A percentile compares a stretch with the other conserved stretches of the same genome.
phyloP scores from a whole-genome alignment of 2,888 invertebrate genomes.

The Hipparchia semele region DNA sequence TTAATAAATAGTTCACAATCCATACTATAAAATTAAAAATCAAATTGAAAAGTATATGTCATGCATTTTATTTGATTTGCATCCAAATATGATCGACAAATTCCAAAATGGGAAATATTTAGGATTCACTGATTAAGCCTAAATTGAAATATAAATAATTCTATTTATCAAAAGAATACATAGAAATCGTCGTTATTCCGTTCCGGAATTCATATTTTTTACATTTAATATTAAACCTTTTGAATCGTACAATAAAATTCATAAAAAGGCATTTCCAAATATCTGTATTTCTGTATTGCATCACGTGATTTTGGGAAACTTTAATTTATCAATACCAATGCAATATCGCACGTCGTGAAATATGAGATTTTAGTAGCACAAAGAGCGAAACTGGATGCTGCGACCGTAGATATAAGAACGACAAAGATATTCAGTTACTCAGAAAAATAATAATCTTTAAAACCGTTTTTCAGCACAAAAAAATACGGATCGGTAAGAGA shows the following conservation, averaged over 20 bases:
- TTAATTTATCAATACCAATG: constrained; percentile 35
- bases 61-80: too few relatives aligned
- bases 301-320: constrained; percentile 22
- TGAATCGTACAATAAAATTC: constrained; percentile 22
- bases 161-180: not conserved
- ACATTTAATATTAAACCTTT: not conserved
- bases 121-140: not conserved
- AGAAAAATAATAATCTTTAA: too few relatives aligned
- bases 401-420: not conserved
- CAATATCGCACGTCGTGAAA: constrained; percentile 27
- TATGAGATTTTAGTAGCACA: constrained; percentile 26
- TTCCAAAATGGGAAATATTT: too few relatives aligned
- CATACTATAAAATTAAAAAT: too few relatives aligned
- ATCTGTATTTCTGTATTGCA: not conserved
- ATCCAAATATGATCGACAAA: too few relatives aligned
- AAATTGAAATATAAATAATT: not conserved
- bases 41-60: too few relatives aligned
- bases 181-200: not conserved
- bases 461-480: too few relatives aligned
- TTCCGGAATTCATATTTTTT: not conserved
- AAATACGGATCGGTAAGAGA: too few relatives aligned
- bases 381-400: constrained; percentile 29
- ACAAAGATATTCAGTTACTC: not conserved
- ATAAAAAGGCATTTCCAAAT: constrained; percentile 25
- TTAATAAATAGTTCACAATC: too few relatives aligned